Evolutionary conservation across 2,113 vertebrate species (phyloP), one percentile per base, ranked within the genome.

Genomic region (Stictonetta naevosa): DNA sequence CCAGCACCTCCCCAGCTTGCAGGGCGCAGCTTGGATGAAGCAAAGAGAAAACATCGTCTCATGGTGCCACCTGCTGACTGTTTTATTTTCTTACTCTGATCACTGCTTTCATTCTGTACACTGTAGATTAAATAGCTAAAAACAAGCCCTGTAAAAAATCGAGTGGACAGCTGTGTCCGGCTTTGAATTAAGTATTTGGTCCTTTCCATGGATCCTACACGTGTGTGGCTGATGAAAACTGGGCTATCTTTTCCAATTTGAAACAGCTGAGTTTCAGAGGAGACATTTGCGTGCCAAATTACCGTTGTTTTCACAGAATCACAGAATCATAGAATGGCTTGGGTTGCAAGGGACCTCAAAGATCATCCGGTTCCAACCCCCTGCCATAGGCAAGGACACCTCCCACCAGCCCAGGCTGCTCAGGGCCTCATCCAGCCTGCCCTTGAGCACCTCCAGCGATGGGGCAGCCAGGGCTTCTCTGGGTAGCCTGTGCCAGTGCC

Each of bases 11-110:
- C 20, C 7, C 74, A 16, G 38, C 11, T 10, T 9, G 10, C 38
- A 53, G 26, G 52, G 36, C 34, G 12, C 31, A 7, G 19, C 14
- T 13, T 4, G 36, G 5, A 6, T 14, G 22, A 28, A 25, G 14
- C 25, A 8, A 10, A 3, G 63, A 53, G 38, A 8, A 44, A 18
- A 2, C 34, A 21, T 29, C 52, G 28, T 31, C 91, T 44, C 8
- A 25, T 68, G 77, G 74, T 84, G 94, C 94, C 94, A 90, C 17
- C 96, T 95, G 86, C 94, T 76, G 93, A 22, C 71, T 0, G 21
- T 1, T 33, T 33, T 2, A 0, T 12, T 36, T 33, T 21, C 68
- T n/a, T 6, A 8, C 25, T 23, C 17, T 0, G 1, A 5, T 7
- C 7, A 1, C 4, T 8, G 21, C 50, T 68, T 31, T 31, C 48